A percentile compares a stretch with the other conserved stretches of the same genome.
These are phyloP conservation scores for Mycalesis mineus DNA, from an alignment of 2,888 invertebrate genomes.

Conservation along the genomic window DNA sequence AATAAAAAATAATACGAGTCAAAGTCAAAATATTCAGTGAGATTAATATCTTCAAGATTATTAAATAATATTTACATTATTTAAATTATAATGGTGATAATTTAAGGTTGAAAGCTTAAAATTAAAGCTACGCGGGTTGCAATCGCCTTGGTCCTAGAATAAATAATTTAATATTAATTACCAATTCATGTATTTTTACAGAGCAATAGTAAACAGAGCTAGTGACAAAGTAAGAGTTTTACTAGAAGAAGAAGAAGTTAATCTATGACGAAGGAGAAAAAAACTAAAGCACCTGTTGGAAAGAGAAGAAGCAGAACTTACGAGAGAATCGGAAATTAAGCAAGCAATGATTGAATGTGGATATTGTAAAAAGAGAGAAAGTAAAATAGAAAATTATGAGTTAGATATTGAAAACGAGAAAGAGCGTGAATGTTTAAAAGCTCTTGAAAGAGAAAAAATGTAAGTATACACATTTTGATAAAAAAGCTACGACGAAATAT, in stretches of 20 bases:
- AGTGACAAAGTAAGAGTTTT: conserved; percentile 53
- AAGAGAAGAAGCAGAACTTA: conserved; percentile 48
- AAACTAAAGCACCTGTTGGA: conserved; percentile 48
- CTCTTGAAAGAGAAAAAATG: conserved; percentile 67
- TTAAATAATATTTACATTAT: too few relatives aligned
- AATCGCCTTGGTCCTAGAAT: too few relatives aligned
- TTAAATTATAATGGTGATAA: too few relatives aligned
- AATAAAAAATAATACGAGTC: too few relatives aligned
- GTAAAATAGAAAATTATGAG: conserved; percentile 41
- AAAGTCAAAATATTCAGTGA: too few relatives aligned
- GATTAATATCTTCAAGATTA: too few relatives aligned
- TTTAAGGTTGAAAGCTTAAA: too few relatives aligned
- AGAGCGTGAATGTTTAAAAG: conserved; percentile 56
- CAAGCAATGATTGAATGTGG: conserved; percentile 48
- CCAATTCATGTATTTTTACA: conserved; percentile 30
- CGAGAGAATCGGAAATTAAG: conserved; percentile 47
- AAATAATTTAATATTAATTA: too few relatives aligned
- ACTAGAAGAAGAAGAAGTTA: conserved; percentile 53
- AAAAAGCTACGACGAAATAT: too few relatives aligned
- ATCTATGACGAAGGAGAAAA: conserved; percentile 62
- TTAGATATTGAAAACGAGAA: conserved; percentile 57
- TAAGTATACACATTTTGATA: conserved; percentile 34
- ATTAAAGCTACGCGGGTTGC: too few relatives aligned
- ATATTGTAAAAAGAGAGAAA: conserved; percentile 52
- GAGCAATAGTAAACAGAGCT: conserved; percentile 59